Evolutionary conservation across 1,140 invertebrate genomes (phyloP).

Genomic region (Drosophila tani): DNA sequence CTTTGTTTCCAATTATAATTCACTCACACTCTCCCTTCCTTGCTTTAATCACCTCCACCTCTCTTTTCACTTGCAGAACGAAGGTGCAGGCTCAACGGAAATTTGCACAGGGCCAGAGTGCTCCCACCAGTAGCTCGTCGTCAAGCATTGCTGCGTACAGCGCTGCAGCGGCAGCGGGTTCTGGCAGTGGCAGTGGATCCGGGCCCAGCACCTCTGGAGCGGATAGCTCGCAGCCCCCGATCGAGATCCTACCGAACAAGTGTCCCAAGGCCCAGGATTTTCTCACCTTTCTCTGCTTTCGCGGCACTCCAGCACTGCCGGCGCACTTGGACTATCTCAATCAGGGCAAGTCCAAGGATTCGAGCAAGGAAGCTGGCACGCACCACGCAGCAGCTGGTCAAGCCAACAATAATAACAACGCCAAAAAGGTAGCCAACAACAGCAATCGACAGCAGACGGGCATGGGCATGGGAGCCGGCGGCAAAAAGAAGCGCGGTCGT

Average conservation of each 20-base stretch:
- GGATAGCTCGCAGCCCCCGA: slow-evolving; percentile 85
- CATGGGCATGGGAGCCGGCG: slow-evolving; percentile 3
- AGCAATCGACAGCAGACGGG: slow-evolving; percentile 35
- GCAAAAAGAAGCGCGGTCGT: slow-evolving; percentile 72
- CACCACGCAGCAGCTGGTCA: slow-evolving; percentile 6
- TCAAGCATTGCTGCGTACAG: slow-evolving; percentile 58
- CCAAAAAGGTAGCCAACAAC: slow-evolving; percentile 40
- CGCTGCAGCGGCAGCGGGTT: slow-evolving; percentile 40
- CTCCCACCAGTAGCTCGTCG: slow-evolving; percentile 78
- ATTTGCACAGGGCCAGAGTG: slow-evolving; percentile 93
- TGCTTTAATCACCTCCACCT: neutral
- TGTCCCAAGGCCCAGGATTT: slow-evolving; percentile 96
- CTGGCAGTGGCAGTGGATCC: slow-evolving; percentile 39
- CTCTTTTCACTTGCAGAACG: slow-evolving; percentile 86
- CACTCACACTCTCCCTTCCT: slow-evolving; percentile 26
- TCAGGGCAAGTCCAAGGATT: slow-evolving; percentile 76
- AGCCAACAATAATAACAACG: slow-evolving; percentile 47
- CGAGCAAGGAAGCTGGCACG: slow-evolving; percentile 35
- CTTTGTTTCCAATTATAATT: slow-evolving; percentile 55
- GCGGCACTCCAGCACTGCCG: slow-evolving; percentile 91
- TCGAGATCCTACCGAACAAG: slow-evolving; percentile 88
- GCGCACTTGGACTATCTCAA: slow-evolving; percentile 92
- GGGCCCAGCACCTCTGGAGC: slow-evolving; percentile 85
- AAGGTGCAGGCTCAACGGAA: slow-evolving; percentile 95
- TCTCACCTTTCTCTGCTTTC: slow-evolving; percentile 94